These are phyloP conservation scores for Probaryconus sp. DNA, from an alignment of 1,140 invertebrate genomes.

Conservation along the genomic window DNA sequence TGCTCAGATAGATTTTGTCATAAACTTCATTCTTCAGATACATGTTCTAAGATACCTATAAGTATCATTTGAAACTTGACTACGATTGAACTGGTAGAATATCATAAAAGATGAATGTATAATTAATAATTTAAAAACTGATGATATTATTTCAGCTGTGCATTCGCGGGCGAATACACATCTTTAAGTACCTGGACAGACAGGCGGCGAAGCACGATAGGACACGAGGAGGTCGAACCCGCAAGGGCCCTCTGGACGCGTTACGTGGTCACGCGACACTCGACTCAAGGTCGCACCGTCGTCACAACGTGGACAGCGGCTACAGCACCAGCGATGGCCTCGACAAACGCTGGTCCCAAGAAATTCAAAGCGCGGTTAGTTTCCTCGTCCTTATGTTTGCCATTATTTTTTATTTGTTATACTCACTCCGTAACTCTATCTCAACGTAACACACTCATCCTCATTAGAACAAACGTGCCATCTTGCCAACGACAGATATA, in stretches of 20 bases:
- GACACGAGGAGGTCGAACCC: constrained; percentile 71
- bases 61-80: no score
- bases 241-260: constrained; percentile 73
- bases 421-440: background rate
- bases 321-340: constrained; percentile 88
- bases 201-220: constrained; percentile 86
- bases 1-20: no score
- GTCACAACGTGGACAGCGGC: constrained; percentile 91
- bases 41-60: no score
- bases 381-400: constrained; percentile 31
- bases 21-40: no score
- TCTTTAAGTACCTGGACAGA: constrained; percentile 95
- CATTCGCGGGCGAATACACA: constrained; percentile 93
- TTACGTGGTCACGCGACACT: constrained; percentile 79
- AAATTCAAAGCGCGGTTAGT: constrained; percentile 79
- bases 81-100: no score
- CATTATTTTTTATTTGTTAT: constrained; percentile 21
- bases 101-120: no score
- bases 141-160: constrained; percentile 84
- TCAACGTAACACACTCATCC: constrained; percentile 1
- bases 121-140: constrained; percentile 5
- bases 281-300: constrained; percentile 76
- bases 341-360: constrained; percentile 92
- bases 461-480: no score
- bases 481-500: no score